A percentile compares a stretch with the other conserved stretches of the same genome.
Conservation (phyloP, 2,113 vertebrate species). For the Dendrocopos noguchii region DNA sequence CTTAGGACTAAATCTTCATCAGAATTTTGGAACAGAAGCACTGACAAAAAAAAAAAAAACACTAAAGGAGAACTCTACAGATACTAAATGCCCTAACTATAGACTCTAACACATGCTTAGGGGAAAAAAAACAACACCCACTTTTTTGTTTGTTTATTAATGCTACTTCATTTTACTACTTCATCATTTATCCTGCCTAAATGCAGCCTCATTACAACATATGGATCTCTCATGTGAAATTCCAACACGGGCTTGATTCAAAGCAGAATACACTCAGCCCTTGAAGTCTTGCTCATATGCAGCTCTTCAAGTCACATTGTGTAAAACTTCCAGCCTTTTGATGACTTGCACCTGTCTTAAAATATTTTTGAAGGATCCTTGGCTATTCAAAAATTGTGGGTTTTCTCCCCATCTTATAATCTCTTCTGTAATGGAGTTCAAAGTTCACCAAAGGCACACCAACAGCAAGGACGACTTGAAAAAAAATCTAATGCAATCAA, state of each 20-base stretch:
- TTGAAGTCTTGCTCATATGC: conserved; percentile 11
- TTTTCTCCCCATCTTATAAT: background rate
- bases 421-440: background rate
- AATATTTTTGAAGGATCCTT: background rate
- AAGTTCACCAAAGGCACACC: background rate
- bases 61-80: conserved; percentile 17
- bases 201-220: background rate
- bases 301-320: conserved; percentile 34
- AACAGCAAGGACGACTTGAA: background rate
- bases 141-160: conserved; percentile 4
- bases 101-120: background rate
- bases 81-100: background rate
- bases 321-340: conserved; percentile 6
- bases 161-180: background rate
- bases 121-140: background rate
- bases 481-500: conserved; percentile 32
- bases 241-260: conserved; percentile 53
- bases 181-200: background rate
- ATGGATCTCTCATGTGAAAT: conserved; percentile 38
- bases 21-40: conserved; percentile 28
- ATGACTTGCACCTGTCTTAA: conserved; percentile 47
- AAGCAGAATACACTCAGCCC: conserved; percentile 19
- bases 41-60: background rate
- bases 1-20: background rate
- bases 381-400: background rate